phyloP scores from a whole-genome alignment of 2,113 vertebrate genomes.

The Pyrgilauda ruficollis region DNA sequence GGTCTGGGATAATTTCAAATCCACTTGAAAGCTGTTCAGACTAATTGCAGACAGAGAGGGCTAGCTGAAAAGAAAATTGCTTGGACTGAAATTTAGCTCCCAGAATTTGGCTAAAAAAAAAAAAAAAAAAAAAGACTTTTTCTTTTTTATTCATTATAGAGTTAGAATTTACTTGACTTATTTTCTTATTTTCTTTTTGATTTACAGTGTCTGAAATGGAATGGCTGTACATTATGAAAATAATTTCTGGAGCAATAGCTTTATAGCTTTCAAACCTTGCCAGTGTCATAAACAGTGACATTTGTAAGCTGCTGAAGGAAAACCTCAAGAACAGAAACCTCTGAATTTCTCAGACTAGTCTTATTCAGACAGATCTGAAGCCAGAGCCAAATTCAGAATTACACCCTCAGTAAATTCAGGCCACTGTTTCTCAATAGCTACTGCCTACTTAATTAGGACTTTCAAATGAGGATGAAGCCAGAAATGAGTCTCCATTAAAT shows the following conservation, averaged over 20 bases:
- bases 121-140: too few species aligned
- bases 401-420: slow-evolving; percentile 1
- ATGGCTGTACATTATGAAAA: slow-evolving; percentile 24
- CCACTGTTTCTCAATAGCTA: neutral
- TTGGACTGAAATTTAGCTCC: neutral
- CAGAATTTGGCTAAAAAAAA: neutral
- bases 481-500: neutral
- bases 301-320: slow-evolving; percentile 36
- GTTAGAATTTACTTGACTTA: neutral
- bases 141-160: neutral
- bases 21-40: neutral
- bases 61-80: slow-evolving; percentile 14
- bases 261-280: slow-evolving; percentile 46
- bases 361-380: slow-evolving; percentile 23
- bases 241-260: slow-evolving; percentile 42
- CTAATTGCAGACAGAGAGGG: neutral
- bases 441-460: slow-evolving; percentile 1
- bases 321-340: slow-evolving; percentile 35
- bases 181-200: slow-evolving; percentile 34
- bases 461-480: neutral
- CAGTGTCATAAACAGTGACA: slow-evolving; percentile 52
- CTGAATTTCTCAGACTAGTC: slow-evolving; percentile 18
- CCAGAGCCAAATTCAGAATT: slow-evolving; percentile 29
- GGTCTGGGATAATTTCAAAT: neutral
- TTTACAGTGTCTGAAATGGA: slow-evolving; percentile 2